Conservation (phyloP, 2,113 vertebrate genomes). For the Sterrhoptilus dennistouni region DNA sequence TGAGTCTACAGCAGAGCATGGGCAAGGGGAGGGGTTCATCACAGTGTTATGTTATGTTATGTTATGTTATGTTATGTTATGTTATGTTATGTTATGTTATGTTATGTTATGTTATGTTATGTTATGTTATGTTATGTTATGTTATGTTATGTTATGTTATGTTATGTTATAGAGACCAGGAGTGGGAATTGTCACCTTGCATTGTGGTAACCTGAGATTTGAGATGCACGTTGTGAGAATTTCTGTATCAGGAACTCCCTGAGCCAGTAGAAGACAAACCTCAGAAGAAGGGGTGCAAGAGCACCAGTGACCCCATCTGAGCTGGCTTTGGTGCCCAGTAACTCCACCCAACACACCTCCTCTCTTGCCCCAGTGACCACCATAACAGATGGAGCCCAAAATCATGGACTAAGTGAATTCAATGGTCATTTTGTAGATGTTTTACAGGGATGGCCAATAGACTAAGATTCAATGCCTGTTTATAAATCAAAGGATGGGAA, state of each 20-base stretch:
- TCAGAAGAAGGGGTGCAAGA: not conserved
- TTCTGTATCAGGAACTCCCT: not conserved
- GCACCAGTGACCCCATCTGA: not conserved
- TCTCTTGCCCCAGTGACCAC: not conserved
- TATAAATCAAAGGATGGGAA: not conserved
- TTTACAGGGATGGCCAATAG: not conserved
- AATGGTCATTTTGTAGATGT: not conserved
- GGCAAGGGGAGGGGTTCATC: not conserved
- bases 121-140: too few species aligned
- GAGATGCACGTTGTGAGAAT: not conserved
- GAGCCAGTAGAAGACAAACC: accelerated
- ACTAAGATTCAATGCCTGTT: not conserved
- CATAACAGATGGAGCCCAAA: not conserved
- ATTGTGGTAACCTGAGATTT: not conserved
- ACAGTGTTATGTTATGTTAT: too few species aligned
- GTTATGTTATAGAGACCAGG: not conserved
- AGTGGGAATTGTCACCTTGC: not conserved
- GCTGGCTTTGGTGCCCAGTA: not conserved
- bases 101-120: too few species aligned
- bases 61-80: too few species aligned
- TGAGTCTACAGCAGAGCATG: not conserved
- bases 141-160: too few species aligned
- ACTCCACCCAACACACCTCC: not conserved
- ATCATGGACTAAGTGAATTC: not conserved
- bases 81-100: too few species aligned